Conservation (phyloP, 2,113 vertebrate species). For the Lophura nycthemera region DNA sequence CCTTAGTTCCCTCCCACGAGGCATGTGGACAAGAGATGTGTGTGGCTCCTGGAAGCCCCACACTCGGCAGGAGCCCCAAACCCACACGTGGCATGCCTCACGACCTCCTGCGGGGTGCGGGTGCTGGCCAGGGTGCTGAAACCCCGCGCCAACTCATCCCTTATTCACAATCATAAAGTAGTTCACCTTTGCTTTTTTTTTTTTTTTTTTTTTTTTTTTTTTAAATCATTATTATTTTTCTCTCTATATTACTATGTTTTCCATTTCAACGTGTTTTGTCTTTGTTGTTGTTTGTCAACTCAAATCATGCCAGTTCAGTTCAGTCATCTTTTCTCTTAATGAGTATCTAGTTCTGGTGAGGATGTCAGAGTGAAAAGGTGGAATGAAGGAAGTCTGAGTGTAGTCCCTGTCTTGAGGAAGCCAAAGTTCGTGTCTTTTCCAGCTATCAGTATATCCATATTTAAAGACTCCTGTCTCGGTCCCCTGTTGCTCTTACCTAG, state of each 20-base stretch:
- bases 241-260: not conserved
- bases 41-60: not conserved
- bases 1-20: fast-evolving
- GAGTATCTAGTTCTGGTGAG: not conserved
- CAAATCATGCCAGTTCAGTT: fast-evolving
- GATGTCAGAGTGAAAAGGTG: not conserved
- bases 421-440: not conserved
- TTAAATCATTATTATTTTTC: too few relatives aligned
- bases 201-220: too few relatives aligned
- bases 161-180: fast-evolving
- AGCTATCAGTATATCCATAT: not conserved
- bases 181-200: too few relatives aligned
- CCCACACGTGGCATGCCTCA: not conserved
- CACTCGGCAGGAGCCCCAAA: not conserved
- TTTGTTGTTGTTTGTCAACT: not conserved
- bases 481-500: not conserved
- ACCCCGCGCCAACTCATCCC: fast-evolving
- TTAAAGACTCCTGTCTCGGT: not conserved
- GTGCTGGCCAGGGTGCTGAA: slow-evolving; percentile 1
- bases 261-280: too few relatives aligned
- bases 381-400: not conserved
- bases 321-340: not conserved
- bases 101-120: not conserved
- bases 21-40: fast-evolving
- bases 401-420: not conserved